These are phyloP conservation scores for Astyanax mexicanus DNA, from an alignment of 2,797 vertebrate genomes.

Conservation along the genomic window DNA sequence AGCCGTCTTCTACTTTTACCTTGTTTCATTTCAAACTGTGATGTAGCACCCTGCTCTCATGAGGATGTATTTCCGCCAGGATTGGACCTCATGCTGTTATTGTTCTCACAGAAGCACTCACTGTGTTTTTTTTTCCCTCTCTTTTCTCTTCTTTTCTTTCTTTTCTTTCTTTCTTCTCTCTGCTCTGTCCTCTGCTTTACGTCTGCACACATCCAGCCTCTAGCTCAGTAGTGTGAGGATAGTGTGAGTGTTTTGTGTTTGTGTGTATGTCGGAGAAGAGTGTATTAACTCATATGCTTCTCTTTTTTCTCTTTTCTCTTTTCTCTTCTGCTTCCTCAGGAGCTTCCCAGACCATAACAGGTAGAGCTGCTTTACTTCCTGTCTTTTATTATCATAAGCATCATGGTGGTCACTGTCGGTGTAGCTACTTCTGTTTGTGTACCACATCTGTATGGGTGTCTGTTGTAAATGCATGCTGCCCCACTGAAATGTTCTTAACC, in stretches of 20 bases:
- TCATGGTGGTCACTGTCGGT: constrained; percentile 16
- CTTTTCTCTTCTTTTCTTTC: background rate
- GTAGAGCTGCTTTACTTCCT: constrained; percentile 72
- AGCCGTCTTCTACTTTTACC: background rate
- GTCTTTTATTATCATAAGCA: no score
- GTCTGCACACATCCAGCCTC: constrained; percentile 18
- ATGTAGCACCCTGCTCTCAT: constrained; percentile 9
- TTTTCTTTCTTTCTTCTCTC: background rate
- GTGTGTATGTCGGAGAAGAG: background rate
- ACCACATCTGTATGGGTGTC: background rate
- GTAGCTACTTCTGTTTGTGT: background rate
- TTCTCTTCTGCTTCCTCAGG: constrained; percentile 73
- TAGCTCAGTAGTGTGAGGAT: background rate
- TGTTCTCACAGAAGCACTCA: background rate
- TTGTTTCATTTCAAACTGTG: constrained; percentile 14
- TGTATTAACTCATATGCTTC: constrained; percentile 68
- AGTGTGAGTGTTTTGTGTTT: background rate
- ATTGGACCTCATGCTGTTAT: constrained; percentile 19
- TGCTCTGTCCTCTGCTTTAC: constrained; percentile 17
- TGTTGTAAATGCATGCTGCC: constrained; percentile 26
- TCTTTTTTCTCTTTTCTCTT: constrained; percentile 59
- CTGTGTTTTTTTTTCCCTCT: background rate
- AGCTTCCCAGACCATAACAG: constrained; percentile 83
- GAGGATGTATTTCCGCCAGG: constrained; percentile 13
- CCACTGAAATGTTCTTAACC: no score